Evolutionary conservation across 2,113 vertebrate genomes (phyloP), one percentile per base, ranked within the genome.

Genomic region (Polyodon spathula): DNA sequence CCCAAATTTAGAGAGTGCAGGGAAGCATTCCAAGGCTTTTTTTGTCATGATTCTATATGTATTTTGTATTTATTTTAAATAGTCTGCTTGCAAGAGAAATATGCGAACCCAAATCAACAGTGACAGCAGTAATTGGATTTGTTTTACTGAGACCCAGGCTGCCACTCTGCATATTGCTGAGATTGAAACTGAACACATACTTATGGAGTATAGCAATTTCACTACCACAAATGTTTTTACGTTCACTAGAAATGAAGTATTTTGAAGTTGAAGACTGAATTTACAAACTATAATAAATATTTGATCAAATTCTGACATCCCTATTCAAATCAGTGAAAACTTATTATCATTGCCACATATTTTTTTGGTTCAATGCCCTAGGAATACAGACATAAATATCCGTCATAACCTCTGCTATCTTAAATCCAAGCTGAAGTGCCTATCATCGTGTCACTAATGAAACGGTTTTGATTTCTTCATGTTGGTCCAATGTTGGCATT

Each of bases 1-100:
- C 27, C 27, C 27, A 27, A 27, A 27, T 27, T 27, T 27, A 27
- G 27, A 27, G 27, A 27, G 27, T 3, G 27, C 27, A 27, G 27
- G 27, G 27, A 27, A 27, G 27, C 27, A 2, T 3, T 27, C 27
- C 27, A 27, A 27, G 27, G 27, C 3, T 27, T 27, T 27, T 27
- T 27, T 27, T 27, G 27, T 27, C 27, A n/a, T 27, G 27, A 27
- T 3, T 27, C 27, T 27, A 1, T 3, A 27, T 27, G 3, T 27
- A 27, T 27, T 27, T 27, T 27, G 27, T 67, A 63, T 74, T 73
- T 59, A 71, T 50, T 41, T 62, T 50, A 39, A 60, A 68, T 68
- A 58, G 57, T 43, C 53, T 61, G 58, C 64, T 59, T 62, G 55
- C 37, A 54, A 37, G 3, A 69, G 68, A 66, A 68, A 53, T 27